These are phyloP conservation scores for Drosophila chauvacae DNA, from an alignment of 1,140 invertebrate species.

Conservation along the genomic window DNA sequence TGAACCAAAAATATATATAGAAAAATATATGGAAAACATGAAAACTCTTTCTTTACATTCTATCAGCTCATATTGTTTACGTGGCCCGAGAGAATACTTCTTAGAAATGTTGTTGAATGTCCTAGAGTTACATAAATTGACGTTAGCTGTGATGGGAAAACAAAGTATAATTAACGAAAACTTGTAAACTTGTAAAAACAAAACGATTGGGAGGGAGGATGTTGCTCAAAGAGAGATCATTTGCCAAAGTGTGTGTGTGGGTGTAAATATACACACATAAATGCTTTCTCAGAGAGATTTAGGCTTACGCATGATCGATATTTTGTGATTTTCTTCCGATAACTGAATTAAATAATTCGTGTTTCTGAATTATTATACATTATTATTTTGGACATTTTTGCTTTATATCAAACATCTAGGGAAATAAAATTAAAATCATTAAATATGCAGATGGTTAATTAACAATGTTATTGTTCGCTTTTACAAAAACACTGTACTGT, in stretches of 20 bases:
- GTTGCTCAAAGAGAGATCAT: slow-evolving; percentile 33
- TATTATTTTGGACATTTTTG: not conserved
- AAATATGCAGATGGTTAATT: slow-evolving; percentile 31
- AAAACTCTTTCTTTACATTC: slow-evolving; percentile 13
- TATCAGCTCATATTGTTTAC: slow-evolving; percentile 2
- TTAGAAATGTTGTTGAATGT: slow-evolving; percentile 39
- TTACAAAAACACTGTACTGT: slow-evolving; percentile 12
- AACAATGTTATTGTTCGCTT: slow-evolving; percentile 7
- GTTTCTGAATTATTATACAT: not conserved
- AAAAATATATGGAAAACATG: slow-evolving; percentile 10
- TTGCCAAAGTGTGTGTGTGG: not conserved
- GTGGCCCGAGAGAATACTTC: slow-evolving; percentile 5
- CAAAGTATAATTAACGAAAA: slow-evolving; percentile 46
- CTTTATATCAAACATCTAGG: not conserved
- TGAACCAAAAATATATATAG: slow-evolving; percentile 17
- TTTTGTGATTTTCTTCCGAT: not conserved
- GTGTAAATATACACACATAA: slow-evolving; percentile 1
- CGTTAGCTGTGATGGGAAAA: slow-evolving; percentile 73
- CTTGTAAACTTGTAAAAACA: slow-evolving; percentile 12
- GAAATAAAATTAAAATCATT: slow-evolving; percentile 8
- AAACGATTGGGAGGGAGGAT: not conserved
- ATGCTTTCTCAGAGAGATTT: not conserved
- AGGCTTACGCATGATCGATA: not conserved
- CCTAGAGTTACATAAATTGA: slow-evolving; percentile 52
- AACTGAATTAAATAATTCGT: not conserved